phyloP scores from a whole-genome alignment of 2,113 vertebrate genomes.

The Otis tarda region DNA sequence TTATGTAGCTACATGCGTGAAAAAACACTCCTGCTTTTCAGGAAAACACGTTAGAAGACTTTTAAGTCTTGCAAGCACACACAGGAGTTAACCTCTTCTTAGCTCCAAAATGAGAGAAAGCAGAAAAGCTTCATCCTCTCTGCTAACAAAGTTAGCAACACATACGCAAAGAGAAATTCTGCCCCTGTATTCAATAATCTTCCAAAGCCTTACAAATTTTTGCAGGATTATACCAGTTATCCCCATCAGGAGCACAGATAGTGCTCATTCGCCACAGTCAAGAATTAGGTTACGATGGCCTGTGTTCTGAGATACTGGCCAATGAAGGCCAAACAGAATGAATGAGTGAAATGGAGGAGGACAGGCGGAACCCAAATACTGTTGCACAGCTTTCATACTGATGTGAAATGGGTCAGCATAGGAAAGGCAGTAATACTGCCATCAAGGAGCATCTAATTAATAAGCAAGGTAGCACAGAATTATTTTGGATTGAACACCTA shows the following conservation, averaged over 20 bases:
- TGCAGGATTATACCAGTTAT: not conserved
- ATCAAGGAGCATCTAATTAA: not conserved
- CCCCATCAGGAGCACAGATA: not conserved
- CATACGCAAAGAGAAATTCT: not conserved
- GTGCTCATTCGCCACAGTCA: not conserved
- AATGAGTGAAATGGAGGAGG: not conserved
- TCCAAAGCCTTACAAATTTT: not conserved
- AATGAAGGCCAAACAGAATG: not conserved
- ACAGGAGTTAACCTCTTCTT: not conserved
- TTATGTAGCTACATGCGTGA: not conserved
- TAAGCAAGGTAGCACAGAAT: not conserved
- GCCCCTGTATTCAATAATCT: not conserved
- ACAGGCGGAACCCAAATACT: not conserved
- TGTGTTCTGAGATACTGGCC: not conserved
- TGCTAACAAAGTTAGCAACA: not conserved
- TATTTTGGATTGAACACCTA: not conserved
- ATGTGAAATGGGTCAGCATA: not conserved
- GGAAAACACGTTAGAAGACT: not conserved
- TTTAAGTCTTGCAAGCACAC: not conserved
- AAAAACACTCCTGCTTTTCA: not conserved
- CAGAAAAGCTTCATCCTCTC: not conserved
- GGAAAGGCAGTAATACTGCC: not conserved
- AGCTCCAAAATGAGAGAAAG: not conserved
- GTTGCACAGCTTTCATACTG: not conserved
- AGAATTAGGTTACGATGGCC: not conserved